These are phyloP conservation scores for Heteromormyrus szaboi DNA, from an alignment of 2,797 vertebrate species.

Conservation along the genomic window DNA sequence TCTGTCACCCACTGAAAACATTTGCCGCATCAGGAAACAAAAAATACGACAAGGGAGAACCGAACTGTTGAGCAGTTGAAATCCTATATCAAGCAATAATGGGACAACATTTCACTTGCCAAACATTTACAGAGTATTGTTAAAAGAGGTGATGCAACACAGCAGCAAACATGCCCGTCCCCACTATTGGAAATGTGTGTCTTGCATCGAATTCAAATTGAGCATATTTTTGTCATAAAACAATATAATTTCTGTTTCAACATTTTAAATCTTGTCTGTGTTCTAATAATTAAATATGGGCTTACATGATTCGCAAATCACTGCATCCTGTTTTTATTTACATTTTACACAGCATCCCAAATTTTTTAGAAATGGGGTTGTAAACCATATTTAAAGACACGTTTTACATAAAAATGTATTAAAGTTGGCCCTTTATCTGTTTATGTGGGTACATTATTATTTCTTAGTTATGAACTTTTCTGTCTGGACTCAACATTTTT, in stretches of 20 bases:
- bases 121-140: neutral
- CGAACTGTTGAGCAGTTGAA: neutral
- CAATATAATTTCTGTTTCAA: neutral
- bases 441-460: slow-evolving; percentile 52
- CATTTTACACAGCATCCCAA: neutral
- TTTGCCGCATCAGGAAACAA: neutral
- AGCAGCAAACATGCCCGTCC: neutral
- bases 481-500: neutral
- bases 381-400: slow-evolving; percentile 72
- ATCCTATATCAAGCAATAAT: neutral
- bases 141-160: neutral
- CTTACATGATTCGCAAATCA: neutral
- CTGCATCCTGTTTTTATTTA: neutral
- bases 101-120: neutral
- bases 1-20: neutral
- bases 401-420: slow-evolving; percentile 70
- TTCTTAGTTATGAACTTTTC: slow-evolving; percentile 5
- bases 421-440: slow-evolving; percentile 67
- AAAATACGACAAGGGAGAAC: neutral
- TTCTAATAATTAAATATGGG: neutral
- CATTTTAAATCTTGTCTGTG: neutral
- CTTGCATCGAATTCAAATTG: neutral
- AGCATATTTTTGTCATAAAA: neutral
- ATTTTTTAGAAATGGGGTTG: slow-evolving; percentile 35
- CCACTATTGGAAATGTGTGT: neutral